Evolutionary conservation across 2,888 invertebrate genomes (phyloP), one percentile per base, ranked within the genome.

Genomic region (Hypomecis atomaria): DNA sequence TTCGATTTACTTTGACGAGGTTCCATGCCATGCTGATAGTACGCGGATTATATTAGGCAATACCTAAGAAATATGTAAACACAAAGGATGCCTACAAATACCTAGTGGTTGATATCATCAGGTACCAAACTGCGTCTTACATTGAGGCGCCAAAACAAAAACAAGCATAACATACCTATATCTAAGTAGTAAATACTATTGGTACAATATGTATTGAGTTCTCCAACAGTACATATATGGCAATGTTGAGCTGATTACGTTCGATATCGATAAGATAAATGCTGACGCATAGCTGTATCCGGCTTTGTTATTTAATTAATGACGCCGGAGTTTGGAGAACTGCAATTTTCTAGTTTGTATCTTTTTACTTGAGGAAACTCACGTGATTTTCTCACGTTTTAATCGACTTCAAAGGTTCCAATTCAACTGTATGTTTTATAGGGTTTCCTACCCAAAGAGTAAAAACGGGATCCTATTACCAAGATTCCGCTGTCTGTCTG

Each of bases 21-120:
- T 9, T 38, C 4, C 9, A 38, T n/a, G n/a, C n/a, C 38, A 6
- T 8, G 0, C 38, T 6, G 3, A 4, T 38, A 38, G 9, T 4
- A 4, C 6, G 38, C 38, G 0, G 38, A 6, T 38, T 3, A 9
- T 38, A 38, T 38, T 47, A 47, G 23, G n/a, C 34, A 48, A 36
- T 36, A 48, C 7, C 6, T 36, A 47, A 34, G n/a, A 23, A 23
- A 23, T 23, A n/a, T n/a, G n/a, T n/a, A 34, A 36, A 37, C 10
- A 56, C 9, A 43, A 43, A 33, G 43, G n/a, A 42, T 23, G 23
- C 23, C 23, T 13, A 23, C 34, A 50, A 50, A 50, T 50, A 38
- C 38, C 38, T 50, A 49, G 43, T 43, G 43, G 13, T 10, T 58
- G 58, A 58, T 58, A 58, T 58, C 50, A 50, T 38, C 50, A 34